These are phyloP conservation scores for Chrysolina americana DNA, from an alignment of 2,888 invertebrate genomes.

Conservation along the genomic window DNA sequence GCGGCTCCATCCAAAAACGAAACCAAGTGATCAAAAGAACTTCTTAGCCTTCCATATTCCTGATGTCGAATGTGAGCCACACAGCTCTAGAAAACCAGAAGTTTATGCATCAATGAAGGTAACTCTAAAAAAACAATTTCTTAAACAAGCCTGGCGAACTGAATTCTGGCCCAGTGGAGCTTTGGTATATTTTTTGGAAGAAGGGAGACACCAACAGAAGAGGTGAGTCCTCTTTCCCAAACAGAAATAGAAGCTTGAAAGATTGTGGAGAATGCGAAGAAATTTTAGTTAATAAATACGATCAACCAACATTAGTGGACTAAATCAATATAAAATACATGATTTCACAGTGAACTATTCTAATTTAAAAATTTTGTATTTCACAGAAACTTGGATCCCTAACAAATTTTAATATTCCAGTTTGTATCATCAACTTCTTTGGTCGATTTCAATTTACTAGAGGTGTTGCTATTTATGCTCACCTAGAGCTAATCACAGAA, in stretches of 20 bases:
- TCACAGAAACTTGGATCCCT: too few species aligned
- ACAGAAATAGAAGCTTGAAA: constrained; percentile 1
- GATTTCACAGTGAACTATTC: neutral
- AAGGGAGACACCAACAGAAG: constrained; percentile 22
- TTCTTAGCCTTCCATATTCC: constrained; percentile 16
- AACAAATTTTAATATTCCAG: too few species aligned
- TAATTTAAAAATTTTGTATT: too few species aligned
- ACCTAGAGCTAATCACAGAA: too few species aligned
- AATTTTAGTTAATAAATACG: constrained; percentile 1
- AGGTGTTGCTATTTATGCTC: too few species aligned
- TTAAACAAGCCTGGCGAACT: constrained; percentile 26
- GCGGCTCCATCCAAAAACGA: constrained; percentile 23
- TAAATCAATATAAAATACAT: constrained; percentile 16
- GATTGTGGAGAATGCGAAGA: neutral
- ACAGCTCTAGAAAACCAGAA: constrained; percentile 23
- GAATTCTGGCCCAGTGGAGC: constrained; percentile 7
- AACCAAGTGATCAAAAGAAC: constrained; percentile 19
- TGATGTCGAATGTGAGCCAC: constrained; percentile 26
- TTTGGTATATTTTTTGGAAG: constrained; percentile 27
- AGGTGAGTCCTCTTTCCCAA: constrained; percentile 21
- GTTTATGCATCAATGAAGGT: constrained; percentile 20
- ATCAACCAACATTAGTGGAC: constrained; percentile 19
- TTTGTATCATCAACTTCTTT: too few species aligned
- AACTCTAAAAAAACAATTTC: constrained; percentile 16
- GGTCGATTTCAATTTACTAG: too few species aligned